Evolutionary conservation across 2,797 vertebrate species (phyloP), one percentile per base, ranked within the genome.

Genomic region (Buceros bicornis): DNA sequence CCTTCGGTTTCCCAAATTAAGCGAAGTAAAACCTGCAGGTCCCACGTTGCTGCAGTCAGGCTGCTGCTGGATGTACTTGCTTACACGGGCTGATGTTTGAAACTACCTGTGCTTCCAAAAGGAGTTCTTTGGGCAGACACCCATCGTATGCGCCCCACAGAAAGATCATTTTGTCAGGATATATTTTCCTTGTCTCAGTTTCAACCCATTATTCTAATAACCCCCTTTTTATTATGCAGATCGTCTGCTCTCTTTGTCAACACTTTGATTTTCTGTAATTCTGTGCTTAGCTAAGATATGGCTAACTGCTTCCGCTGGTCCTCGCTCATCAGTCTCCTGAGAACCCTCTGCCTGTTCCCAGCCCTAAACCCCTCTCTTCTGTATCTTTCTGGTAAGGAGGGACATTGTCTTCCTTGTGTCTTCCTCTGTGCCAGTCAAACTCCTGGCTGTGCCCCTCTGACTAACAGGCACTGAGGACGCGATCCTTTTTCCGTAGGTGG

Each of bases 201-300:
- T 93, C 79, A 95, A 73, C 7, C 4, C 11, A 61, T 89, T 72
- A 89, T 54, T 91, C 45, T 80, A 53, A 83, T 82, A 58, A 58
- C 82, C 13, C 7, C 5, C 18, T 21, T 58, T 67, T 67, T 67
- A 71, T 65, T 80, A 90, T 45, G 57, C 24, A 93, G 73, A 93
- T 67, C 2, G 67, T 40, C 48, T 45, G 28, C 37, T 88, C 54
- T 61, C 62, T 84, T 72, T 91, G 54, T 53, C 56, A 57, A 4
- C 45, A 28, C 64, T 82, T 87, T 48, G 4, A 24, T 73, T 82
- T 76, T 71, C 81, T 70, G 57, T 82, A 82, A 54, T 13, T 85
- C 5, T 8, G 31, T 18, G 33, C 31, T 50, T 60, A 73, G 51
- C 66, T 73, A 77, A 89, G 54, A 62, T 24, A 1, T 3, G 89